Evolutionary conservation across 2,888 invertebrate species (phyloP).

Genomic region (Emesis russula): DNA sequence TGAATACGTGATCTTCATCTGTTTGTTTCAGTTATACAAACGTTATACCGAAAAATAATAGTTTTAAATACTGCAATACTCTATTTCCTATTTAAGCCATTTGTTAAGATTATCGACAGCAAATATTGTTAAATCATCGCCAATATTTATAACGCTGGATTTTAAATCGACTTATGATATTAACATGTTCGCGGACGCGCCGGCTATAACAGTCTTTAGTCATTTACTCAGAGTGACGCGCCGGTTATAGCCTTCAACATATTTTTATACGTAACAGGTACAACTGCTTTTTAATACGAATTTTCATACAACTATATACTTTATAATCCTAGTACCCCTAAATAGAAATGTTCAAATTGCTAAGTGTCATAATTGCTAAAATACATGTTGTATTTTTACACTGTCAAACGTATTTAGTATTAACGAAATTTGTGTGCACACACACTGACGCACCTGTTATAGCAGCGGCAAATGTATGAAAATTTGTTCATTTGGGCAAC

Average conservation of each 20-base stretch:
- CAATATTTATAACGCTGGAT: no score
- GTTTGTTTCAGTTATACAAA: no score
- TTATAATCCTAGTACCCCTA: constrained; percentile 1
- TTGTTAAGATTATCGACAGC: no score
- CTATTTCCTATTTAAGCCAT: no score
- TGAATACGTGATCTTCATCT: no score
- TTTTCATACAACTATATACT: background rate
- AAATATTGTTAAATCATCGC: no score
- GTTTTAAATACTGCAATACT: no score
- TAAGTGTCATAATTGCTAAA: constrained; percentile 8
- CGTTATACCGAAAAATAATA: no score
- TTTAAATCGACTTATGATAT: no score
- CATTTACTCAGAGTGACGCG: constrained; percentile 8
- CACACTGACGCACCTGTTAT: constrained; percentile 4
- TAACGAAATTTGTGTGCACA: background rate
- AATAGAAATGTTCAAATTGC: constrained; percentile 1
- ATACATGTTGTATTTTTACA: background rate
- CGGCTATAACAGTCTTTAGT: background rate
- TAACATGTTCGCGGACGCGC: constrained; percentile 8
- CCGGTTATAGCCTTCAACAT: background rate
- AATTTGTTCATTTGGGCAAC: background rate
- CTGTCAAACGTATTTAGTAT: background rate
- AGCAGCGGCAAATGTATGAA: background rate
- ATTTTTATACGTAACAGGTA: no score
- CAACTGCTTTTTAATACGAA: background rate